Evolutionary conservation across 1,140 invertebrate species (phyloP).

Genomic region (Sycophila sp.): DNA sequence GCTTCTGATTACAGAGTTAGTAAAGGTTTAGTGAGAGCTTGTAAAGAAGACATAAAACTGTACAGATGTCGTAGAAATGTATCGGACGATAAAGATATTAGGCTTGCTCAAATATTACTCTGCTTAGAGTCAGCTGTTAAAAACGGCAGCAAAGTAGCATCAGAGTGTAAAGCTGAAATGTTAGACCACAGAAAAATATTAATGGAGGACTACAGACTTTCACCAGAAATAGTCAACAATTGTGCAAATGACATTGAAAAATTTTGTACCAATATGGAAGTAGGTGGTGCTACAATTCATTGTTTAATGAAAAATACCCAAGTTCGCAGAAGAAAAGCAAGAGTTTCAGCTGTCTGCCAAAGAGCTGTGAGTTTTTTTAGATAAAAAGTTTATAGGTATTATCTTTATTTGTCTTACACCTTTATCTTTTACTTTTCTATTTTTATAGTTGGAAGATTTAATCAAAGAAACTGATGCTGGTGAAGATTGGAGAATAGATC

Average conservation of each 20-base stretch:
- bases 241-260: slow-evolving; percentile 87
- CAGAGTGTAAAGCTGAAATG: slow-evolving; percentile 88
- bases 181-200: slow-evolving; percentile 88
- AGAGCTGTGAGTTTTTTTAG: slow-evolving; percentile 68
- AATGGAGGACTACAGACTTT: slow-evolving; percentile 92
- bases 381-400: background rate
- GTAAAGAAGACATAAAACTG: slow-evolving; percentile 88
- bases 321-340: slow-evolving; percentile 68
- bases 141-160: slow-evolving; percentile 77
- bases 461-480: slow-evolving; percentile 85
- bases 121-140: slow-evolving; percentile 90
- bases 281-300: slow-evolving; percentile 90
- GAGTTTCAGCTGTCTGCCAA: slow-evolving; percentile 76
- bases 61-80: slow-evolving; percentile 80
- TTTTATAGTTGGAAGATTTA: slow-evolving; percentile 75
- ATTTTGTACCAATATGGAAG: slow-evolving; percentile 78
- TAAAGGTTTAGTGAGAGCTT: slow-evolving; percentile 87
- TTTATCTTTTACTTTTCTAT: slow-evolving; percentile 1
- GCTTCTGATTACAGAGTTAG: slow-evolving; percentile 92
- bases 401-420: background rate
- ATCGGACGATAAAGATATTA: slow-evolving; percentile 83
- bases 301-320: slow-evolving; percentile 94
- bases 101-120: slow-evolving; percentile 89
- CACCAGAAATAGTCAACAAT: slow-evolving; percentile 88
- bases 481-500: slow-evolving; percentile 93